A percentile compares a stretch with the other conserved stretches of the same genome.
Conservation (phyloP, 1,140 invertebrate species). For the Leptinotarsa texana region DNA sequence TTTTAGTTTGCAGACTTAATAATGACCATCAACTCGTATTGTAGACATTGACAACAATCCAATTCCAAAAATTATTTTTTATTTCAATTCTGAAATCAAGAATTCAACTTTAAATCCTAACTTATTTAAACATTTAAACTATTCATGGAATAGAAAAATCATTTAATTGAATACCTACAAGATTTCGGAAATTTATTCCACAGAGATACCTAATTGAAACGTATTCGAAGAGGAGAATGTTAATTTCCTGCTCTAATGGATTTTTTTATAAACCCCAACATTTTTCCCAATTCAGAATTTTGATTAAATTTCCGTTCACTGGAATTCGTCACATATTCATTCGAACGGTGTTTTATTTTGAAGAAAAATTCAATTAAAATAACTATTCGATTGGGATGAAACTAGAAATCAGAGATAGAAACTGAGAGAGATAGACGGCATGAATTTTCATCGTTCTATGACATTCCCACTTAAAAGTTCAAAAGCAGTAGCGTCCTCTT, state of each 20-base stretch:
- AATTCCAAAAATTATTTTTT: no score
- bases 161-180: no score
- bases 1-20: no score
- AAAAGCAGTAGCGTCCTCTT: background rate
- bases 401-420: background rate
- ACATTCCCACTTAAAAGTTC: background rate
- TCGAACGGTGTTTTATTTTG: slow-evolving; percentile 1
- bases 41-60: no score
- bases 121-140: no score
- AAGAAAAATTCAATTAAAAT: background rate
- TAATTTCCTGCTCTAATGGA: background rate
- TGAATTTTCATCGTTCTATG: background rate
- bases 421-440: background rate
- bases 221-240: no score
- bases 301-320: background rate
- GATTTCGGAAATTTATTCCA: no score
- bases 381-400: background rate
- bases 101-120: no score
- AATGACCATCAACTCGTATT: no score
- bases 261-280: background rate
- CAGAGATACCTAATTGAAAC: no score
- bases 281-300: background rate
- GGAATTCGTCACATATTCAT: slow-evolving; percentile 5
- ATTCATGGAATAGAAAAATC: no score
- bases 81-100: no score